These are phyloP conservation scores for Catharus ustulatus DNA, from an alignment of 2,797 vertebrate species.

Conservation along the genomic window DNA sequence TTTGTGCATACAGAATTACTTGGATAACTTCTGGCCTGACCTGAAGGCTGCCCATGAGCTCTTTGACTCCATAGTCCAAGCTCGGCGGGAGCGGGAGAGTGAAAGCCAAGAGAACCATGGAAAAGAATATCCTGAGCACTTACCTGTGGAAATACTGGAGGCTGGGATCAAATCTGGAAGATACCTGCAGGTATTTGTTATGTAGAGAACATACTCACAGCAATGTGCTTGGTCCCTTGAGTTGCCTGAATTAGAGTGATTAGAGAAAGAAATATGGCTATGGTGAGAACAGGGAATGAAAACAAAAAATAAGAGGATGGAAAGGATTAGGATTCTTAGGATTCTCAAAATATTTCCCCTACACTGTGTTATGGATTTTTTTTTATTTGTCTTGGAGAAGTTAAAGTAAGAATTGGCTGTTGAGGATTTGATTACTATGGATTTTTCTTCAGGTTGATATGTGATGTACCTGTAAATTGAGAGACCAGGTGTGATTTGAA, in stretches of 20 bases:
- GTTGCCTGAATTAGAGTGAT: neutral
- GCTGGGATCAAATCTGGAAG: conserved; percentile 93
- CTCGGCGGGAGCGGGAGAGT: conserved; percentile 81
- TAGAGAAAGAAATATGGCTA: neutral
- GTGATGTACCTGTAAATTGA: neutral
- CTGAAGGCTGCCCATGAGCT: conserved; percentile 87
- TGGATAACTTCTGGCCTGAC: conserved; percentile 91
- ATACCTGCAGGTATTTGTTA: conserved; percentile 84
- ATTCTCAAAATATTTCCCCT: neutral
- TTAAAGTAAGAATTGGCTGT: neutral
- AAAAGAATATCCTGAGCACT: conserved; percentile 87
- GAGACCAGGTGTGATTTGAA: neutral
- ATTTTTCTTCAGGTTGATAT: neutral
- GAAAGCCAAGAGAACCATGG: conserved; percentile 81
- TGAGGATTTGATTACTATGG: neutral
- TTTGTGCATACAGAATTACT: conserved; percentile 81
- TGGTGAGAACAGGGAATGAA: neutral
- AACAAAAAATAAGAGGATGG: neutral
- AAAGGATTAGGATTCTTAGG: neutral
- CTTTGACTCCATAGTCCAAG: conserved; percentile 86
- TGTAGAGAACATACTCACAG: neutral
- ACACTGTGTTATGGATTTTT: neutral
- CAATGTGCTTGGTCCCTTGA: neutral
- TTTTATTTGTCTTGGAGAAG: neutral
- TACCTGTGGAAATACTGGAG: conserved; percentile 86